Base-by-base conservation (phyloP, 2,888 invertebrate species). In the Himalopsyche japonica region DNA sequence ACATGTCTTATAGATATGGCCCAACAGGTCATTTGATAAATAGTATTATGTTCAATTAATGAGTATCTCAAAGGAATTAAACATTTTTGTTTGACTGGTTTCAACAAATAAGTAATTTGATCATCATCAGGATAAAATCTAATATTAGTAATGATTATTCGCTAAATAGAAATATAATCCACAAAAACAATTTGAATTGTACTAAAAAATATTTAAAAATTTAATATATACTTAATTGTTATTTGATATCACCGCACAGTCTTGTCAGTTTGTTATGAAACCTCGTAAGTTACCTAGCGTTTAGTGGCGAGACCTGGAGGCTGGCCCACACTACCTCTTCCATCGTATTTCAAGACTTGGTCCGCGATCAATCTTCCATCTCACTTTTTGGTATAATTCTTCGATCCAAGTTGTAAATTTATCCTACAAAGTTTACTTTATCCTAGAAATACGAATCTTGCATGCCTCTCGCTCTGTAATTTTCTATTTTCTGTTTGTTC, bases 251-350 rank as follows among this genome's bases (percentile, higher is more conserved):
- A 7, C 34, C 76, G 76, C 76, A 57, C 20, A 57, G 8, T 57
- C 1, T 57, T 24, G 57, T 43, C 57, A 57, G 57, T 57, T 57
- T 57, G 20, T 57, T 20, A 57, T 24, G 57, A n/a, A 57, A 57
- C 57, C 24, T 57, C 57, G 57, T 57, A 57, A 57, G 57, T 57
- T 57, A 57, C 57, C 57, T 57, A 57, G 76, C 30, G 76, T 76
- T 76, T 76, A 32, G 32, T 76, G 32, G 76, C 27, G 76, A 76
- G 32, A 76, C 32, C 30, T 32, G 76, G 76, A 76, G 76, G 76
- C 76, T 76, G 76, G 76, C 34, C 76, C 34, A 76, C 76, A 76
- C 76, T 76, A 57, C 57, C 57, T 76, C 76, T 76, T 27, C n/a
- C 76, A 32, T 76, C n/a, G 76, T 32, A 34, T 32, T 32, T 30